Conservation (phyloP, 2,888 invertebrate species). For the Aphodius sticticus region DNA sequence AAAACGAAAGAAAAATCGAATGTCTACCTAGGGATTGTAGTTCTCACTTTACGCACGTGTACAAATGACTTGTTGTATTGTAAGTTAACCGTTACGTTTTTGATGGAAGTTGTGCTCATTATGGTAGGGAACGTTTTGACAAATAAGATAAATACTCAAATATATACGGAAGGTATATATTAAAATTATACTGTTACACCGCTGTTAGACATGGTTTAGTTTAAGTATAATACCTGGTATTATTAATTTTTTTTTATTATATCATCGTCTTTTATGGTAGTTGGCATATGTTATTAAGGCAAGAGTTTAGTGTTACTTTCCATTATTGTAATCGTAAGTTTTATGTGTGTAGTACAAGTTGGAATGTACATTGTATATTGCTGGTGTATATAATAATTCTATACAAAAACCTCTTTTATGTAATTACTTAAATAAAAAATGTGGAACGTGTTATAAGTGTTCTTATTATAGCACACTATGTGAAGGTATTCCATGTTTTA, state of each 20-base stretch:
- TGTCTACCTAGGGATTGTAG: constrained; percentile 1
- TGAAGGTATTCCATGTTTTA: background rate
- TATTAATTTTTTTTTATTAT: constrained; percentile 26
- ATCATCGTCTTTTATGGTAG: constrained; percentile 30
- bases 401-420: constrained; percentile 34
- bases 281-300: constrained; percentile 32
- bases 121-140: constrained; percentile 10
- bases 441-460: constrained; percentile 25
- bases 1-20: background rate
- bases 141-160: constrained; percentile 23
- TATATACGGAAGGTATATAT: constrained; percentile 16
- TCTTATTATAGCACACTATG: constrained; percentile 16
- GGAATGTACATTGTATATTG: constrained; percentile 38
- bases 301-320: constrained; percentile 33
- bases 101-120: background rate
- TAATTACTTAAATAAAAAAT: constrained; percentile 36
- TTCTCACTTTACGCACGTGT: constrained; percentile 10
- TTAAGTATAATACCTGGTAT: constrained; percentile 14
- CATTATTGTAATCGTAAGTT: constrained; percentile 27
- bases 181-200: constrained; percentile 5
- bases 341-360: constrained; percentile 32
- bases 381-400: constrained; percentile 37
- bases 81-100: constrained; percentile 15
- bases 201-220: constrained; percentile 13
- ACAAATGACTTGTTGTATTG: background rate